A percentile compares a stretch with the other conserved stretches of the same genome.
These are phyloP conservation scores for Galaxias olidus DNA, from an alignment of 2,797 vertebrate species.

Conservation along the genomic window DNA sequence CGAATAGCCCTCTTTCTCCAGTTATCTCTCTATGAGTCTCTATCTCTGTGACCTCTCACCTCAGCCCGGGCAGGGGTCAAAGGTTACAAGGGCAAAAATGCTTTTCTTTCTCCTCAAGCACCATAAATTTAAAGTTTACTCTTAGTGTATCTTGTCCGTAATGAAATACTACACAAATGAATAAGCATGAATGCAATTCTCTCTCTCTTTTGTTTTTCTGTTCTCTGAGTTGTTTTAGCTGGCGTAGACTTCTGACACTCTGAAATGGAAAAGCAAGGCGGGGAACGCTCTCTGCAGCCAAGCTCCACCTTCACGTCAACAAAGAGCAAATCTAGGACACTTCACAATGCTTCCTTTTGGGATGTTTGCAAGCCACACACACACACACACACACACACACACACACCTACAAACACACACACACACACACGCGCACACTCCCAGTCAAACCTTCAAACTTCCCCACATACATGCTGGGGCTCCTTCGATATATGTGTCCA, in stretches of 20 bases:
- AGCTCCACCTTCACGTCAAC: conserved; percentile 12
- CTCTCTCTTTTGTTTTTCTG: not conserved
- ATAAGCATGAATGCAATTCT: not conserved
- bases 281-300: conserved; percentile 23
- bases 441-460: not conserved
- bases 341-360: not conserved
- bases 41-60: conserved; percentile 46
- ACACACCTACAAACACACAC: conserved; percentile 4
- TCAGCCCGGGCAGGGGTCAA: conserved; percentile 13
- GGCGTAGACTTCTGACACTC: not conserved
- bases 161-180: not conserved
- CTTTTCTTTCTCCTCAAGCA: not conserved
- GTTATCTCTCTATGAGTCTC: conserved; percentile 21
- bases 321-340: conserved; percentile 13
- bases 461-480: not conserved
- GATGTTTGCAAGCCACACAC: conserved; percentile 7
- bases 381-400: conserved; percentile 24
- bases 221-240: not conserved
- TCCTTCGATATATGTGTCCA: conserved; percentile 19
- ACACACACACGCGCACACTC: not conserved
- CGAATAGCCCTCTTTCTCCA: no score
- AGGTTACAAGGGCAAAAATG: conserved; percentile 6
- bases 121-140: not conserved
- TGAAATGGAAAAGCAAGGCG: conserved; percentile 9
- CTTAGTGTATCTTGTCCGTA: not conserved